Evolutionary conservation across 1,140 invertebrate genomes (phyloP).

Genomic region (Muscidifurax raptorellus): DNA sequence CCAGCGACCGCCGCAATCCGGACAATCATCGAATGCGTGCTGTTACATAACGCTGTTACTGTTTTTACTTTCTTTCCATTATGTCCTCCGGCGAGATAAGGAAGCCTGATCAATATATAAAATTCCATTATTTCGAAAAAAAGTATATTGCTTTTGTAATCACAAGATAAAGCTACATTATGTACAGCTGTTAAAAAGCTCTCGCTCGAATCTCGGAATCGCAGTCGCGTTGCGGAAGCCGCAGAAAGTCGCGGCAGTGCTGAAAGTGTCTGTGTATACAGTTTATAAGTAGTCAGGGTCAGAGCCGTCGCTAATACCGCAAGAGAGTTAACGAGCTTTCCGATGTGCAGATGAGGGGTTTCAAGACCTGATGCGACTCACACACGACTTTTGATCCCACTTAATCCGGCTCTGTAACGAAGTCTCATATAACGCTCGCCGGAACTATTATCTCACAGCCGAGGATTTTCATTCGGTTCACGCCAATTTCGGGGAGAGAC

Average conservation of each 20-base stretch:
- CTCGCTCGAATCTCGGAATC: neutral
- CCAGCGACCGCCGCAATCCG: neutral
- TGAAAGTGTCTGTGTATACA: neutral
- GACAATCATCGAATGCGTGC: neutral
- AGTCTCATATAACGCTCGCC: neutral
- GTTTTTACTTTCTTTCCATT: conserved; percentile 47
- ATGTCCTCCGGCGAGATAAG: neutral
- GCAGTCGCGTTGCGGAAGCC: neutral
- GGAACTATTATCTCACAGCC: neutral
- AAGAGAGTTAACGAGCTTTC: conserved; percentile 36
- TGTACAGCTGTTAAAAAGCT: neutral
- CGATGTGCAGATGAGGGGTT: neutral
- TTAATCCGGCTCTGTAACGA: neutral
- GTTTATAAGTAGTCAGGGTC: conserved; percentile 24
- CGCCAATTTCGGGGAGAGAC: neutral
- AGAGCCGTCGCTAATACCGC: conserved; percentile 8
- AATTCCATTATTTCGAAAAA: neutral
- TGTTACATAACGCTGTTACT: conserved; percentile 22
- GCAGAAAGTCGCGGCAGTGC: neutral
- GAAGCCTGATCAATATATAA: neutral
- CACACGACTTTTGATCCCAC: neutral
- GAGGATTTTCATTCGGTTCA: neutral
- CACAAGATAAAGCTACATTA: neutral
- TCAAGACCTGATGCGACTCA: neutral
- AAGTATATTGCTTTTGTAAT: neutral